Evolutionary conservation across 2,888 invertebrate species (phyloP), one percentile per base, ranked within the genome.

Genomic region (Spodoptera littoralis): DNA sequence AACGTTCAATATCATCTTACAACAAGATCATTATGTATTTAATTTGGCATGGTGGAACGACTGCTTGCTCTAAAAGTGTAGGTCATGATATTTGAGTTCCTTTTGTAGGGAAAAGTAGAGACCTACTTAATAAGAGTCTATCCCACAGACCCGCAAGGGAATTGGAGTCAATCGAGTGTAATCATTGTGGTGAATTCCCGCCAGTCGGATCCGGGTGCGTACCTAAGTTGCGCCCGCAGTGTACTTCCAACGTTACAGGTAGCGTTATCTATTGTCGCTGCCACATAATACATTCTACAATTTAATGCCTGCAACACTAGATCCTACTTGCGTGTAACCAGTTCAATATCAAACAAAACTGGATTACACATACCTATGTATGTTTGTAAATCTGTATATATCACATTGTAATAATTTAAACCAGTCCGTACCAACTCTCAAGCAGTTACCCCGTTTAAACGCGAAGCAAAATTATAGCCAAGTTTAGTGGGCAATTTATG

Each of bases 401-500:
- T 60, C 54, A 76, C 76, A 71, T 67, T 70, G 73, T 73, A 72
- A 72, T 81, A 76, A 79, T 73, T 81, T 70, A 65, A 69, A 72
- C 60, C 73, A 79, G 76, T 69, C 68, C 68, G 67, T 73, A 78
- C 73, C 71, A 72, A 76, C 77, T 80, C 78, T 78, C 77, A 70
- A 80, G 77, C 77, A 77, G 73, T 79, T 79, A 80, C 74, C 76
- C 79, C 80, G 80, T 84, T 87, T 84, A 82, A 84, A 76, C 84
- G 82, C 82, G 78, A 85, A 83, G 85, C 82, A 85, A 90, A 92
- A 92, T 92, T 92, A 92, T 90, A 89, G 90, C 86, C 84, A 84
- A 90, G 90, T 91, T 93, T 90, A 93, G 90, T 92, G 90, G 90
- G 91, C 90, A 92, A 93, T 93, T 93, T 90, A 90, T 88, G 91